Evolutionary conservation across 2,113 vertebrate species (phyloP), one percentile per base, ranked within the genome.

Genomic region (Natator depressus): DNA sequence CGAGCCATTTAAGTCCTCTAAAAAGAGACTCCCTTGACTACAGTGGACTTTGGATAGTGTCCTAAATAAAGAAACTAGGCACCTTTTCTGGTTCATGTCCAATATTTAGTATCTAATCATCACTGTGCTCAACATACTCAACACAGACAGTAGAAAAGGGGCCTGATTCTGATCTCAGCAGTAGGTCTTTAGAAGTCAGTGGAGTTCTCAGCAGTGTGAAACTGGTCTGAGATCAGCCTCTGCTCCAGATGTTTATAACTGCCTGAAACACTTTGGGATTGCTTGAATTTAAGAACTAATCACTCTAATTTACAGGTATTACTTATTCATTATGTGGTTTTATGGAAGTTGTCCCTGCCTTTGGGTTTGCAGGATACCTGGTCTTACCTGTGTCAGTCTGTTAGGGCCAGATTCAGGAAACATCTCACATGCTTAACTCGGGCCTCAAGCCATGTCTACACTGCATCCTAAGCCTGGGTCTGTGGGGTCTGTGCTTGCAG

Each of bases 21-120:
- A 95, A 95, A 96, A 95, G 90, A 96, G 94, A 89, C 87, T 86
- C 62, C 31, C 14, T 19, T 4, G 16, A n/a, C 35, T n/a, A 69
- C 31, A 2, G 90, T 93, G 95, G 94, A 91, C 93, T 94, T 95
- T 95, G 42, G 89, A 46, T 75, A 88, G 85, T 49, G 88, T 85
- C 91, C 22, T 22, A 2, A 27, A 95, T 78, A 47, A 94, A 51
- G 5, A 93, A 95, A n/a, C 96, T 91, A 87, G 89, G 91, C 62
- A 78, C 78, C 31, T 95, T 95, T 95, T 96, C 62, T 89, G 91
- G 94, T 24, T 13, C 89, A 54, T 82, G 95, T 83, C 65, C 94
- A 96, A 94, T 93, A 96, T 96, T 96, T 95, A 86, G 59, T 65
- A n/a, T 46, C 91, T 47, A 84, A 49, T 79, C 80, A 49, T 92